These are phyloP conservation scores for Danaus plexippus DNA, from an alignment of 1,140 invertebrate genomes.

Conservation along the genomic window DNA sequence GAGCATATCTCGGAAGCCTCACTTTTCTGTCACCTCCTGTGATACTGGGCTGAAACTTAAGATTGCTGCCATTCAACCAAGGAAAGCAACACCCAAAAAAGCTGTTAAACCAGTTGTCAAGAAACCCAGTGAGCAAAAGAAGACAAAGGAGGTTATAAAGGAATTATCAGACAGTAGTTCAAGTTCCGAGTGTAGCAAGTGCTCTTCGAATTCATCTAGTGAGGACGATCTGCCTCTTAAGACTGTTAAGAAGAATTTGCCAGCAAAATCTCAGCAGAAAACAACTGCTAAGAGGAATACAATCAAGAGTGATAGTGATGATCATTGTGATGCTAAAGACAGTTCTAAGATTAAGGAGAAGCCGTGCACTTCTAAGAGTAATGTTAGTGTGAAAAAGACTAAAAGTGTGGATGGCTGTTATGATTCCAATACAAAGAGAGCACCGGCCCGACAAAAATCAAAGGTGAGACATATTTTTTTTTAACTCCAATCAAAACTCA, in stretches of 20 bases:
- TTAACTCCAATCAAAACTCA: neutral
- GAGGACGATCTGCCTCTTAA: constrained; percentile 62
- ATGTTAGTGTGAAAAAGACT: constrained; percentile 49
- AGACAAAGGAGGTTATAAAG: constrained; percentile 40
- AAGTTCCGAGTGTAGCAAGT: constrained; percentile 63
- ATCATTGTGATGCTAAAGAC: constrained; percentile 42
- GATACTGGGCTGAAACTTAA: constrained; percentile 62
- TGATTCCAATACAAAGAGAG: constrained; percentile 37
- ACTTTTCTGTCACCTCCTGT: constrained; percentile 63
- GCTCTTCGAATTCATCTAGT: constrained; percentile 59
- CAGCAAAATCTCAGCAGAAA: constrained; percentile 46
- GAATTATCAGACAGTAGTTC: constrained; percentile 53
- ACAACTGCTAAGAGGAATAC: constrained; percentile 27
- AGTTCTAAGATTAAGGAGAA: constrained; percentile 44
- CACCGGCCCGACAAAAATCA: constrained; percentile 37
- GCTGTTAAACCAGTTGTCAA: constrained; percentile 39
- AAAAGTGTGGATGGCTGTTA: constrained; percentile 49
- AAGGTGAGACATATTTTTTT: constrained; percentile 42
- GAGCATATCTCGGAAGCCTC: constrained; percentile 42
- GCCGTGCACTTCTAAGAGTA: constrained; percentile 37
- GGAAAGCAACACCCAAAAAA: constrained; percentile 46
- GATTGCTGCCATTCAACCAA: constrained; percentile 58
- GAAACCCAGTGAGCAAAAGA: constrained; percentile 37
- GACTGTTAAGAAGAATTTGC: constrained; percentile 51
- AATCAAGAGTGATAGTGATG: constrained; percentile 52